A percentile compares a stretch with the other conserved stretches of the same genome.
These are phyloP conservation scores for Lordiphosa andalusiaca DNA, from an alignment of 2,888 invertebrate genomes.

Conservation along the genomic window DNA sequence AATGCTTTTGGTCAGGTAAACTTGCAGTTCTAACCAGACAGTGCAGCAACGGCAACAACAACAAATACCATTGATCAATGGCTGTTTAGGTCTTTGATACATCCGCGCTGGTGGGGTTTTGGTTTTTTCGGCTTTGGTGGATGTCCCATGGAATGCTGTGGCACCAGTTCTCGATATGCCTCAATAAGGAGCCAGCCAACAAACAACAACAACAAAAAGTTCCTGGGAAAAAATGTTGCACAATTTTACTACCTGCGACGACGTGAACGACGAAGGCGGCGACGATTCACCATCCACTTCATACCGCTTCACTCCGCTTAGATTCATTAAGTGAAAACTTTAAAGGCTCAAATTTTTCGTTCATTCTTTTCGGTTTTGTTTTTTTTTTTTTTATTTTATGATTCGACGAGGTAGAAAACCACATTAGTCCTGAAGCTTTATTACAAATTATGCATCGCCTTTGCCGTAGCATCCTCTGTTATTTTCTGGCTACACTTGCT, in stretches of 20 bases:
- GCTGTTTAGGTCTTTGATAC: slow-evolving; percentile 70
- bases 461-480: slow-evolving; percentile 26
- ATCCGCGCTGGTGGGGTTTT: slow-evolving; percentile 46
- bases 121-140: slow-evolving; percentile 51
- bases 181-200: slow-evolving; percentile 49
- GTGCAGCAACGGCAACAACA: slow-evolving; percentile 50
- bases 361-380: slow-evolving; percentile 58
- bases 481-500: slow-evolving; percentile 16
- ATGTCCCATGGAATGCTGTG: slow-evolving; percentile 73
- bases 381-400: slow-evolving; percentile 25
- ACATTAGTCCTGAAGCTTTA: slow-evolving; percentile 72
- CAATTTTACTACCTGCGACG: slow-evolving; percentile 66
- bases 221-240: slow-evolving; percentile 75
- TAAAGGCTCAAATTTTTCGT: slow-evolving; percentile 67
- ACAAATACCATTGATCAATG: slow-evolving; percentile 71
- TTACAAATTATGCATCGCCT: slow-evolving; percentile 73
- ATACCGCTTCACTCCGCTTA: slow-evolving; percentile 49
- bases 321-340: slow-evolving; percentile 74
- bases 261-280: slow-evolving; percentile 37
- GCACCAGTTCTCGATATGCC: slow-evolving; percentile 66
- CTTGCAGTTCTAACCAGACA: slow-evolving; percentile 74
- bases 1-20: slow-evolving; percentile 63
- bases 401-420: slow-evolving; percentile 29
- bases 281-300: slow-evolving; percentile 24
- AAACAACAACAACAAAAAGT: slow-evolving; percentile 44